These are phyloP conservation scores for Spinus pinus DNA, from an alignment of 2,797 vertebrate species.

Conservation along the genomic window DNA sequence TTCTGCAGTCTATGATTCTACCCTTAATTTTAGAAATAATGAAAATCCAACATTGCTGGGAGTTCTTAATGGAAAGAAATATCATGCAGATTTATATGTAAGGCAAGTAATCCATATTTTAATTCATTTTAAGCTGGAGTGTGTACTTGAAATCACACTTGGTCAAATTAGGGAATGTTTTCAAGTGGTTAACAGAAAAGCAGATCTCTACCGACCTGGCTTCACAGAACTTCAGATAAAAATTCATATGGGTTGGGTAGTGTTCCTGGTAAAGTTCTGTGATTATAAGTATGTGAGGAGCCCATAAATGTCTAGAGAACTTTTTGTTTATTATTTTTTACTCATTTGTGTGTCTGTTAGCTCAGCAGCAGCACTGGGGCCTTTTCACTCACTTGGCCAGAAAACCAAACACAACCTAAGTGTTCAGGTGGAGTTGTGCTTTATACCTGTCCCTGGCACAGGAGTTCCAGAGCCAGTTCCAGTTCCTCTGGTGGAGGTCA, in stretches of 20 bases:
- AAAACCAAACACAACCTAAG: not conserved
- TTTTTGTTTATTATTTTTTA: not conserved
- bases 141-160: not conserved
- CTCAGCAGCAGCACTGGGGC: not conserved
- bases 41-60: conserved; percentile 89
- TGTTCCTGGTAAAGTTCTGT: not conserved
- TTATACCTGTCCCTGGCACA: not conserved
- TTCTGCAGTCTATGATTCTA: conserved; percentile 94
- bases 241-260: not conserved
- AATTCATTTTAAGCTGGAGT: not conserved
- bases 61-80: conserved; percentile 92
- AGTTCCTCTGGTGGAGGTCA: not conserved
- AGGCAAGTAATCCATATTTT: conserved; percentile 77
- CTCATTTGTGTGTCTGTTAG: not conserved
- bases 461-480: not conserved
- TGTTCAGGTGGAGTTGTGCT: not conserved
- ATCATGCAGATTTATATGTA: conserved; percentile 92
- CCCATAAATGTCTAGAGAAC: not conserved
- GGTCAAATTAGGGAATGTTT: not conserved
- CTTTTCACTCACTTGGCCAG: not conserved
- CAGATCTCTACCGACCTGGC: not conserved
- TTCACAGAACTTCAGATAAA: not conserved
- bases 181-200: not conserved
- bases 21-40: conserved; percentile 96
- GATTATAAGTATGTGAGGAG: not conserved